These are phyloP conservation scores for Astropecten irregularis DNA, from an alignment of 53 echinoderm and acorn worm species.

Conservation along the genomic window DNA sequence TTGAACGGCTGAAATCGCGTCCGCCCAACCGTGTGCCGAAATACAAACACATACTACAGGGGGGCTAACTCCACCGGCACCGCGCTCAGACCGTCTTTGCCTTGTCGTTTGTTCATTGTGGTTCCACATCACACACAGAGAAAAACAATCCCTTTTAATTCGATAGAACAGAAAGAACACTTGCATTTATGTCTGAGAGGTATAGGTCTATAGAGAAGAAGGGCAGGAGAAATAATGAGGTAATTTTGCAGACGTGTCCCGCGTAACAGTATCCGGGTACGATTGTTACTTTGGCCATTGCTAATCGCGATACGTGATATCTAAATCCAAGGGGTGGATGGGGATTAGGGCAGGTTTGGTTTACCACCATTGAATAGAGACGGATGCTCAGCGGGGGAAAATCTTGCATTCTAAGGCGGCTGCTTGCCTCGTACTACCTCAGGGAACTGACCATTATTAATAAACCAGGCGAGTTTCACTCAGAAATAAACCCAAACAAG, in stretches of 20 bases:
- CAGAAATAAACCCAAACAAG: background rate
- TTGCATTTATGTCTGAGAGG: conserved; percentile 7
- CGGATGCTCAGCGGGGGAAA: conserved; percentile 29
- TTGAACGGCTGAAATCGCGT: conserved; percentile 44
- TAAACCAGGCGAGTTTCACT: conserved; percentile 28
- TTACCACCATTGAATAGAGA: conserved; percentile 18
- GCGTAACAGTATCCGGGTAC: conserved; percentile 48
- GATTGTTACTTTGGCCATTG: conserved; percentile 39
- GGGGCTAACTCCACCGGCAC: background rate
- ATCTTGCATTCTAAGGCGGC: conserved; percentile 5
- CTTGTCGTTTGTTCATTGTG: background rate
- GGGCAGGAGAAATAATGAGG: conserved; percentile 29
- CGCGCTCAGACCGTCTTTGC: background rate
- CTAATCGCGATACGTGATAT: conserved; percentile 49
- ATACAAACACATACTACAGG: conserved; percentile 53
- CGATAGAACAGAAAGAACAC: conserved; percentile 12
- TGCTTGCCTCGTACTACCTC: background rate
- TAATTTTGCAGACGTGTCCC: conserved; percentile 29
- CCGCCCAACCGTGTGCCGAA: conserved; percentile 39
- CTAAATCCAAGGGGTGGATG: conserved; percentile 53
- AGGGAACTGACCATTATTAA: conserved; percentile 38
- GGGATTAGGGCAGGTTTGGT: conserved; percentile 51
- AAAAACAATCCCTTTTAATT: background rate
- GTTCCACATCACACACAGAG: background rate
- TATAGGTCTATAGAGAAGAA: background rate